These are phyloP conservation scores for Sphinx pinastri DNA, from an alignment of 2,888 invertebrate genomes.

Conservation along the genomic window DNA sequence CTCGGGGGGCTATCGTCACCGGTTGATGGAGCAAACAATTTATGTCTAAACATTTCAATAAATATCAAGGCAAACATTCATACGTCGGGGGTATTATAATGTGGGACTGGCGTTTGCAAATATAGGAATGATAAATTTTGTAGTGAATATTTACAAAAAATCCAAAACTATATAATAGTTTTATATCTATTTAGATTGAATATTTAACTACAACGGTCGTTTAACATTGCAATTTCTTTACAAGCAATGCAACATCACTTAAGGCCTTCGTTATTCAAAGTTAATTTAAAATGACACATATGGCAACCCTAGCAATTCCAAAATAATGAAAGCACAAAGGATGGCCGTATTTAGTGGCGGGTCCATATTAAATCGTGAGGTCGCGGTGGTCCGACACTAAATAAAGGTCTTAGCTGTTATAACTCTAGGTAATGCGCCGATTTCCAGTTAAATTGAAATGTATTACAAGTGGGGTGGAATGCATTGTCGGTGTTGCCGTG, in stretches of 20 bases:
- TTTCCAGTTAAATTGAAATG: slow-evolving; percentile 63
- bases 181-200: not conserved
- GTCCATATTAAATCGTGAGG: slow-evolving; percentile 35
- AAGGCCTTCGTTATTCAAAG: not conserved
- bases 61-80: slow-evolving; percentile 11
- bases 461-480: slow-evolving; percentile 59
- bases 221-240: not conserved
- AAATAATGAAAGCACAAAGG: slow-evolving; percentile 32
- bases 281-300: slow-evolving; percentile 6
- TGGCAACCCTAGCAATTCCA: slow-evolving; percentile 22
- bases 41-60: slow-evolving; percentile 15
- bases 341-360: slow-evolving; percentile 33
- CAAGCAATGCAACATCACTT: not conserved
- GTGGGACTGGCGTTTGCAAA: not conserved
- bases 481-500: slow-evolving; percentile 51
- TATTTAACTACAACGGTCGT: not conserved
- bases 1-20: slow-evolving; percentile 11
- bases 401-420: slow-evolving; percentile 50
- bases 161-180: too few species aligned
- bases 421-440: slow-evolving; percentile 54
- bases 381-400: slow-evolving; percentile 50
- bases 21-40: slow-evolving; percentile 13
- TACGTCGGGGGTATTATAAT: not conserved
- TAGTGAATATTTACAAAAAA: too few species aligned
- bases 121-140: not conserved